Evolutionary conservation across 1,140 invertebrate species (phyloP).

Genomic region (Ooceraea biroi): DNA sequence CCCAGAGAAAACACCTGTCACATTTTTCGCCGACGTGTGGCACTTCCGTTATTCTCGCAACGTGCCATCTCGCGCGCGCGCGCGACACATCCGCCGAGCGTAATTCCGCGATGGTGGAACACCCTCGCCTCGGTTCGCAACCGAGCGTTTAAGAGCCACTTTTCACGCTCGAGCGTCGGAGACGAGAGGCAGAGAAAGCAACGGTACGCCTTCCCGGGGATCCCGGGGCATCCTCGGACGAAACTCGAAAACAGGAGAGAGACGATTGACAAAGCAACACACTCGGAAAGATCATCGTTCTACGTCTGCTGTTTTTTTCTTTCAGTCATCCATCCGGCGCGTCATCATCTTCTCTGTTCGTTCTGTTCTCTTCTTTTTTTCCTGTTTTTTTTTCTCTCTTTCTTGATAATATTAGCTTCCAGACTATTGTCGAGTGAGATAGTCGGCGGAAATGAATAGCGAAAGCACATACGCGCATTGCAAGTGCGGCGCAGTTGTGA

Average conservation of each 20-base stretch:
- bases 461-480: constrained; percentile 33
- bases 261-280: constrained; percentile 78
- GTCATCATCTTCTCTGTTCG: constrained; percentile 38
- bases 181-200: constrained; percentile 40
- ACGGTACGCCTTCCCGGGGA: constrained; percentile 28
- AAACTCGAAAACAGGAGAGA: constrained; percentile 49
- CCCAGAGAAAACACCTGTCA: constrained; percentile 58
- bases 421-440: constrained; percentile 36
- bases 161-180: constrained; percentile 1
- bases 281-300: constrained; percentile 69
- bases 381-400: constrained; percentile 25
- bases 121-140: too few species aligned
- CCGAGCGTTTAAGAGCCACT: constrained; percentile 24
- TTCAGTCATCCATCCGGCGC: constrained; percentile 64
- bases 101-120: constrained; percentile 24
- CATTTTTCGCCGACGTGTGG: constrained; percentile 47
- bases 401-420: constrained; percentile 49
- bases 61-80: constrained; percentile 34
- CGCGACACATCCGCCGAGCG: constrained; percentile 4
- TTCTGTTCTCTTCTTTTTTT: constrained; percentile 29
- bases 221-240: constrained; percentile 54
- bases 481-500: constrained; percentile 80
- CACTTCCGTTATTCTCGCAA: constrained; percentile 53
- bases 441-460: constrained; percentile 55
- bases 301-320: constrained; percentile 43